Base-by-base conservation (phyloP, 2,888 invertebrate species). In the Dolichopus griseipennis region DNA sequence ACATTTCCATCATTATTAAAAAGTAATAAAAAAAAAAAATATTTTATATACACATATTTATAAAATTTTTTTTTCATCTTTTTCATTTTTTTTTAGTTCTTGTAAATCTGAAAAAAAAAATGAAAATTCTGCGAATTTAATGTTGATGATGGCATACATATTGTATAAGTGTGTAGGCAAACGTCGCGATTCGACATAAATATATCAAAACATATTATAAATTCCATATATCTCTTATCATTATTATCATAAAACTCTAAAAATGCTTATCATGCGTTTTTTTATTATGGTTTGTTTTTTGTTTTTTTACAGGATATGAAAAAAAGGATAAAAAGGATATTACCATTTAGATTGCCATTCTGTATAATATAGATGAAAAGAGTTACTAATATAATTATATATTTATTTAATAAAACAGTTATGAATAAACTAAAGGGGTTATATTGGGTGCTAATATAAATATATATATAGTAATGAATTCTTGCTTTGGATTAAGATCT, bases 1-100 rank as follows among this genome's bases (percentile, higher is more conserved):
- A 52, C 52, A 52, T 52, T 52, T 52, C 52, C n/a, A 52, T 52
- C 52, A 52, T 52, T 52, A 52, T 52, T 52, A 52, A 52, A 52
- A 52, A 52, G 5, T 27, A 27, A 27, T 27, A 52, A 52, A 52
- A 52, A 52, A 41, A 9, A 41, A 41, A 41, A 41, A 41, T 9
- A 41, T 6, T 12, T 41, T 41, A 41, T 12, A 41, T 12, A 41
- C 8, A 41, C 2, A 27, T 27, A 27, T 27, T 2, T 27, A 27
- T 27, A 27, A 4, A 27, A 7, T 37, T 37, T 10, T 10, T 12
- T 52, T 52, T 52, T 52, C 52, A 52, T 52, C 15, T 12, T 52
- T 52, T 52, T 15, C 18, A 15, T 3, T 18, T 52, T 52, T 43
- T 43, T 43, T 43, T 43, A 9, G 12, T 15, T 43, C 3, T 52